Evolutionary conservation across 1,140 invertebrate species (phyloP).

Genomic region (Bombus difficillimus): DNA sequence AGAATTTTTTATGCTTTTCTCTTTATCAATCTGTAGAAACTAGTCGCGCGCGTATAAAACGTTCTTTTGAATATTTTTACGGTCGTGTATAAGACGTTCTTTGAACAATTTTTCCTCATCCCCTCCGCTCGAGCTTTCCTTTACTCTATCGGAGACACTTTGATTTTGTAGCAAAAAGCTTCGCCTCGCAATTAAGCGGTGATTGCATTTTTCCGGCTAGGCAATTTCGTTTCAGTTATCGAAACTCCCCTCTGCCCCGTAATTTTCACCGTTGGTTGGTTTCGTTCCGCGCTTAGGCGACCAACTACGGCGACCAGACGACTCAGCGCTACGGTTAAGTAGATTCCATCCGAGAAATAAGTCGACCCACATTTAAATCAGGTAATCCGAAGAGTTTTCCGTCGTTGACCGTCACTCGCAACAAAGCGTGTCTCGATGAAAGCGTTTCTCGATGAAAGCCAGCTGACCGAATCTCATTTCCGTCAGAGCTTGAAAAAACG

Average conservation of each 20-base stretch:
- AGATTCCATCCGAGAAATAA: slow-evolving; percentile 19
- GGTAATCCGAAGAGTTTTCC: neutral
- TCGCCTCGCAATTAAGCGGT: slow-evolving; percentile 17
- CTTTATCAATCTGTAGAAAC: neutral
- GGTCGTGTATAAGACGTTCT: too few relatives aligned
- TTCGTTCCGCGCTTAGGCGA: neutral
- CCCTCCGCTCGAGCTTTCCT: neutral
- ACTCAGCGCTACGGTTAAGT: neutral
- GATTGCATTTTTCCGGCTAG: slow-evolving; percentile 18
- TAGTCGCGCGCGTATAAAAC: neutral
- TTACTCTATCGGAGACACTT: neutral
- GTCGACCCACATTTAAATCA: slow-evolving; percentile 32
- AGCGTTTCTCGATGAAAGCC: slow-evolving; percentile 1
- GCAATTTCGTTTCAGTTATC: slow-evolving; percentile 31
- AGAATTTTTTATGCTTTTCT: neutral
- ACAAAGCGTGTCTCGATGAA: neutral
- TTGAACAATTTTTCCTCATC: neutral
- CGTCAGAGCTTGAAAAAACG: neutral
- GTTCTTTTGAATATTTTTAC: too few relatives aligned
- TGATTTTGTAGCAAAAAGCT: neutral
- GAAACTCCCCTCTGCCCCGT: neutral
- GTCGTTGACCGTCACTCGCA: neutral
- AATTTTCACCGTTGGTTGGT: neutral
- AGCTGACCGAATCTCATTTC: slow-evolving; percentile 8
- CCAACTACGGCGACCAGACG: neutral